A percentile compares a stretch with the other conserved stretches of the same genome.
phyloP scores from a whole-genome alignment of 2,113 vertebrate species.

The Heterotilapia buettikoferi region DNA sequence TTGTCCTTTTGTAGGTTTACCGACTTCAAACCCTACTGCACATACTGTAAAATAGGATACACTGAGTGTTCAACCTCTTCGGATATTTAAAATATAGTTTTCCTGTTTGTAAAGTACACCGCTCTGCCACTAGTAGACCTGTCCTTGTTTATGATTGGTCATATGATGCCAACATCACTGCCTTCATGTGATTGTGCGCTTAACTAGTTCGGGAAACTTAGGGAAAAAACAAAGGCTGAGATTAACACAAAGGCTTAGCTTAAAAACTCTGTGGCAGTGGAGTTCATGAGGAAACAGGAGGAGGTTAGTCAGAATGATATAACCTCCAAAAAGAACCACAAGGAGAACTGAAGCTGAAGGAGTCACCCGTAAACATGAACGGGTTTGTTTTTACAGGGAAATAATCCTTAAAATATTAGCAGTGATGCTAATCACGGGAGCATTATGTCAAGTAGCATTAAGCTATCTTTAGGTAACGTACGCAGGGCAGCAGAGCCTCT shows the following conservation, averaged over 20 bases:
- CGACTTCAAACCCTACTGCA: background rate
- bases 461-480: background rate
- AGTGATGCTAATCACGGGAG: background rate
- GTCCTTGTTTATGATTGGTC: background rate
- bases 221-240: background rate
- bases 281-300: background rate
- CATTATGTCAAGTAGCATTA: background rate
- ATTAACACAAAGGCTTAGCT: background rate
- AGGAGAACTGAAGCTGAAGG: background rate
- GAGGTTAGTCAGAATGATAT: background rate
- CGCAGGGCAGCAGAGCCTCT: background rate
- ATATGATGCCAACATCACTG: background rate
- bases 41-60: background rate
- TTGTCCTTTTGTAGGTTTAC: background rate
- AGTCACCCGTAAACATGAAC: background rate
- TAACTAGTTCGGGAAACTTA: background rate
- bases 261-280: background rate
- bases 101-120: background rate
- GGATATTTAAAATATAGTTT: background rate
- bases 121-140: background rate
- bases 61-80: fast-evolving
- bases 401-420: background rate
- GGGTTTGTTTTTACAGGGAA: background rate
- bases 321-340: background rate
- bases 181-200: background rate